Conservation (phyloP, 2,888 invertebrate genomes). For the Xylocampa areola region DNA sequence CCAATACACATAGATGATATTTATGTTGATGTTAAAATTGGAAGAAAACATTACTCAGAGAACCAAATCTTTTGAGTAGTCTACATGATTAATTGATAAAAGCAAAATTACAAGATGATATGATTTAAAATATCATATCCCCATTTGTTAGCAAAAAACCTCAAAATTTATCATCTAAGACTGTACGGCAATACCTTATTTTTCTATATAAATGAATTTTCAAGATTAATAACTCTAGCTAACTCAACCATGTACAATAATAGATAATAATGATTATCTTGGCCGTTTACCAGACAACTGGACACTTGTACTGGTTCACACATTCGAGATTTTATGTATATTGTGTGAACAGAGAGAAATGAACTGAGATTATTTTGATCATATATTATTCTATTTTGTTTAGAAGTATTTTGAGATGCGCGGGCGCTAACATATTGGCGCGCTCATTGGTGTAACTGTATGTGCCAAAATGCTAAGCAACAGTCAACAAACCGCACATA, state of each 20-base stretch:
- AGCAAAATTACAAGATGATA: too few species aligned
- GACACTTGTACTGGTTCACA: slow-evolving; percentile 12
- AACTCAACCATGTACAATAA: slow-evolving; percentile 30
- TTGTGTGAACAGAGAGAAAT: too few species aligned
- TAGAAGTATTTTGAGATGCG: neutral
- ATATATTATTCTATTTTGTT: neutral
- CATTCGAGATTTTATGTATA: slow-evolving; percentile 17
- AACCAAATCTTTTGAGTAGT: too few species aligned
- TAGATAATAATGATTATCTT: slow-evolving; percentile 46
- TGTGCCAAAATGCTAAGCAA: neutral
- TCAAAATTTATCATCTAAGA: slow-evolving; percentile 30
- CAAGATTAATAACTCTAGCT: slow-evolving; percentile 15
- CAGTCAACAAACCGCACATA: neutral
- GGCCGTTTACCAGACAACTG: slow-evolving; percentile 46
- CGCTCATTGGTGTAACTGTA: neutral
- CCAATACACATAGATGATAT: slow-evolving; percentile 9
- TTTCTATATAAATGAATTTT: slow-evolving; percentile 32
- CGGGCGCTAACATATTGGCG: neutral
- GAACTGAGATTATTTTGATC: too few species aligned
- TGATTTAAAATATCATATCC: too few species aligned
- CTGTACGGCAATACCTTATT: slow-evolving; percentile 36
- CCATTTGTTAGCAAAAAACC: too few species aligned
- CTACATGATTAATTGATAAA: too few species aligned
- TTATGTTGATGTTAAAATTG: neutral
- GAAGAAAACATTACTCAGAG: too few species aligned